A percentile compares a stretch with the other conserved stretches of the same genome.
Evolutionary conservation across 2,888 invertebrate species (phyloP).

Genomic region (Scaptomyza parva): DNA sequence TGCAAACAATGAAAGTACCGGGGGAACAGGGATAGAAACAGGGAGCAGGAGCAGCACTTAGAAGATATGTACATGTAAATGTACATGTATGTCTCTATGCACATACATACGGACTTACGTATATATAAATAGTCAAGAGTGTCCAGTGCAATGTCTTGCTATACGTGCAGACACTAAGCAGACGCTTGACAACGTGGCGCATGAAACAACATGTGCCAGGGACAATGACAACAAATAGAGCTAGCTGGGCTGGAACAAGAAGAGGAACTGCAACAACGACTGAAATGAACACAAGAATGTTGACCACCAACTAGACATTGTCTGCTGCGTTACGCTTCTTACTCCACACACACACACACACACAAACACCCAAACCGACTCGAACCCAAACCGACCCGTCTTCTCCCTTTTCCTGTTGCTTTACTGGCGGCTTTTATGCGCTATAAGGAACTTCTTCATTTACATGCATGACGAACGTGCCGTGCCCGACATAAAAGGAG

Average conservation of each 20-base stretch:
- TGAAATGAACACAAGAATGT: slow-evolving; percentile 13
- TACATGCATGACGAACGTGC: slow-evolving; percentile 76
- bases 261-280: slow-evolving; percentile 5
- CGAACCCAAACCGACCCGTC: too few relatives aligned
- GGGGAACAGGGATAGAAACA: too few relatives aligned
- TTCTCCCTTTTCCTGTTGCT: slow-evolving; percentile 11
- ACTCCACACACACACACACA: neutral
- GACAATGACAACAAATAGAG: neutral
- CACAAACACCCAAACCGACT: too few relatives aligned
- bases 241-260: too few relatives aligned
- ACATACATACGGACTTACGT: too few relatives aligned
- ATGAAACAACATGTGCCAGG: slow-evolving; percentile 56
- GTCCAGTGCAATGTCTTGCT: slow-evolving; percentile 17
- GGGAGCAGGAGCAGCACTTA: neutral
- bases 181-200: slow-evolving; percentile 67
- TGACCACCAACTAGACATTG: slow-evolving; percentile 31
- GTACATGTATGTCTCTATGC: neutral
- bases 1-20: neutral
- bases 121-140: slow-evolving; percentile 1
- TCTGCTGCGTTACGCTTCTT: neutral
- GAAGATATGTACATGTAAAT: neutral
- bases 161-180: slow-evolving; percentile 67
- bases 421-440: slow-evolving; percentile 27
- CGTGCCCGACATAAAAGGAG: slow-evolving; percentile 48
- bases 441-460: slow-evolving; percentile 70